Base-by-base conservation (phyloP, 2,888 invertebrate genomes). In the Agrochola macilenta region DNA sequence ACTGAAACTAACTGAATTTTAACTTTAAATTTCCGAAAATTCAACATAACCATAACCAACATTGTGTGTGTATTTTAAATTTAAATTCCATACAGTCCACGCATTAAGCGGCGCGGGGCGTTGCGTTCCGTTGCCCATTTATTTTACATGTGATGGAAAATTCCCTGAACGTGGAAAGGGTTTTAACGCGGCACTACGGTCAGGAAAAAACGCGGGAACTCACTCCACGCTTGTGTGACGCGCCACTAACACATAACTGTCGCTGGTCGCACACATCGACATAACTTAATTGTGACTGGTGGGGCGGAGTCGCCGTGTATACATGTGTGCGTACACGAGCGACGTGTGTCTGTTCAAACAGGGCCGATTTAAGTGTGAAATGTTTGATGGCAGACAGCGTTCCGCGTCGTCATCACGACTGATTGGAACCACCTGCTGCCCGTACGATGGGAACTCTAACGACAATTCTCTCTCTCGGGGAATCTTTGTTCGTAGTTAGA, bases 121-220 rank as follows among this genome's bases (percentile, higher is more conserved):
- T 57, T 69, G 72, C 74, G 78, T 82, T 74, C 76, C 81, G 73
- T 76, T 74, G 69, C 57, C 76, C 78, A 82, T 88, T 86, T 88
- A 88, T 86, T 88, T 88, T 83, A 85, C 85, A 86, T 88, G 83
- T 83, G 85, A 83, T 83, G 88, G 88, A 89, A 89, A 89, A 89
- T 90, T 90, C 79, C 76, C 80, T 78, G 70, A 82, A 83, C 87
- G 87, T 82, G 83, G 78, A 83, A 87, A 87, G 78, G 80, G 78
- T 86, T 87, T 87, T 69, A 80, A 83, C 69, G 64, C 61, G 54
- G 5, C 30, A 61, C 78, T 54, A 74, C 69, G 74, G 77, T 68
- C 78, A 72, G 69, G 76, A 81, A 74, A 73, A 80, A 78, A 79
- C 71, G 84, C 43, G 49, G 74, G 30, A 52, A n/a, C 74, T 57